A percentile compares a stretch with the other conserved stretches of the same genome.
These are phyloP conservation scores for Ceyx melanurus DNA, from an alignment of 2,113 vertebrate genomes.

Conservation along the genomic window DNA sequence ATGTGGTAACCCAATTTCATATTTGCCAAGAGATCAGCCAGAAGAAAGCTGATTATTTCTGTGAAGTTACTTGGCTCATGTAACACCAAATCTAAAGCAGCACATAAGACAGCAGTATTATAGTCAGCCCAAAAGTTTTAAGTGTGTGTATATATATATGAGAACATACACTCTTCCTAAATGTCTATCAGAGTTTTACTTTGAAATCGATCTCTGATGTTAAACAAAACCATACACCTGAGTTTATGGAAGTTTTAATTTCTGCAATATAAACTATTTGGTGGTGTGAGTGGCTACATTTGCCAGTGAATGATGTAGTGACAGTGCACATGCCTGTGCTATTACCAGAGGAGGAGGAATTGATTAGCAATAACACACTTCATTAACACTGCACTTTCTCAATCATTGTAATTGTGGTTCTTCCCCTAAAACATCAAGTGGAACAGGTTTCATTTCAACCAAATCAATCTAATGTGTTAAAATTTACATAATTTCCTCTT, in stretches of 20 bases:
- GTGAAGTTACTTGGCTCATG: background rate
- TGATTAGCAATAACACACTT: conserved; percentile 73
- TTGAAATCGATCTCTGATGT: background rate
- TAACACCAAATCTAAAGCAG: background rate
- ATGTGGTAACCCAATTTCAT: background rate
- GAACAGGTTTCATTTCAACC: conserved; percentile 64
- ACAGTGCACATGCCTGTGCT: background rate
- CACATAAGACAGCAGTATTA: background rate
- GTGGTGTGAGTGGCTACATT: background rate
- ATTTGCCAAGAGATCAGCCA: background rate
- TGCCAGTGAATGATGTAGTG: background rate
- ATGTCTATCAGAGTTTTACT: background rate
- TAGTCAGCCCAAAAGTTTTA: background rate
- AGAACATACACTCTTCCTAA: accelerated
- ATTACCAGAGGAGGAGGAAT: conserved; percentile 50
- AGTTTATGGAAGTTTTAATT: background rate
- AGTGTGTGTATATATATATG: accelerated
- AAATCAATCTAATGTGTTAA: conserved; percentile 67
- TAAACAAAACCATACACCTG: too few relatives aligned
- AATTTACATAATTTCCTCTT: conserved; percentile 68
- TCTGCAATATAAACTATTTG: background rate
- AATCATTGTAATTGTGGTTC: conserved; percentile 73
- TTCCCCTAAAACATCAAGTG: conserved; percentile 51
- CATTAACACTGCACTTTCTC: conserved; percentile 75
- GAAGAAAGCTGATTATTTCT: background rate